Conservation (phyloP, 2,888 invertebrate species). For the Meteorus cinctellus region DNA sequence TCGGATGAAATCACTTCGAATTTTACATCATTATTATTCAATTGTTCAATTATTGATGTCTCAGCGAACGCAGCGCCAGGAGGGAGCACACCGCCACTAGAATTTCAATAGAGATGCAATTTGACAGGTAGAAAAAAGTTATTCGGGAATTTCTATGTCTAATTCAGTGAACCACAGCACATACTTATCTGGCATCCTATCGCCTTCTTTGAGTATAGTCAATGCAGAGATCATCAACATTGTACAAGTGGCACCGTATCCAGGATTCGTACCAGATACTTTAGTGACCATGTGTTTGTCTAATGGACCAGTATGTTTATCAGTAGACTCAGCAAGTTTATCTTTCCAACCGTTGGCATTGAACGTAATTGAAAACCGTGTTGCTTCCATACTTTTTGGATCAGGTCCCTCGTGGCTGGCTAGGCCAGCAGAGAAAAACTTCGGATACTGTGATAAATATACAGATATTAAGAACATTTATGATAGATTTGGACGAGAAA, state of each 20-base stretch:
- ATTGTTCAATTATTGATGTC: slow-evolving; percentile 84
- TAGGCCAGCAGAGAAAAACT: slow-evolving; percentile 82
- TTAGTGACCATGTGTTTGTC: slow-evolving; percentile 80
- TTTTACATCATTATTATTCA: slow-evolving; percentile 82
- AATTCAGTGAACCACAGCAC: slow-evolving; percentile 56
- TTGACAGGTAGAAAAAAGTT: slow-evolving; percentile 10
- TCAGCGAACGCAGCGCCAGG: slow-evolving; percentile 90
- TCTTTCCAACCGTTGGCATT: slow-evolving; percentile 87
- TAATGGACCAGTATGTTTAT: slow-evolving; percentile 77
- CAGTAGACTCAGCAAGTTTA: slow-evolving; percentile 76
- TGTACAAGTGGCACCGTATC: slow-evolving; percentile 88
- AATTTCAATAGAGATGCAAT: slow-evolving; percentile 54
- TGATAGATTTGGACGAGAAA: background rate
- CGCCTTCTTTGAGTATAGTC: slow-evolving; percentile 83
- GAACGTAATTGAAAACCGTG: slow-evolving; percentile 81
- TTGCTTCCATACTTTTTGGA: slow-evolving; percentile 77
- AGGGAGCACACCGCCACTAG: slow-evolving; percentile 89
- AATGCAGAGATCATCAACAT: slow-evolving; percentile 83
- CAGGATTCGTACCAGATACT: slow-evolving; percentile 83
- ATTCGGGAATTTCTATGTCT: slow-evolving; percentile 5
- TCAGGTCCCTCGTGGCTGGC: slow-evolving; percentile 81
- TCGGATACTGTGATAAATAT: slow-evolving; percentile 76
- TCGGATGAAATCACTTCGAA: slow-evolving; percentile 77
- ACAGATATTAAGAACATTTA: background rate
- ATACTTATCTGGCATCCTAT: slow-evolving; percentile 84